These are phyloP conservation scores for Dasyprocta punctata DNA, from an alignment of 2,113 vertebrate genomes.

Conservation along the genomic window DNA sequence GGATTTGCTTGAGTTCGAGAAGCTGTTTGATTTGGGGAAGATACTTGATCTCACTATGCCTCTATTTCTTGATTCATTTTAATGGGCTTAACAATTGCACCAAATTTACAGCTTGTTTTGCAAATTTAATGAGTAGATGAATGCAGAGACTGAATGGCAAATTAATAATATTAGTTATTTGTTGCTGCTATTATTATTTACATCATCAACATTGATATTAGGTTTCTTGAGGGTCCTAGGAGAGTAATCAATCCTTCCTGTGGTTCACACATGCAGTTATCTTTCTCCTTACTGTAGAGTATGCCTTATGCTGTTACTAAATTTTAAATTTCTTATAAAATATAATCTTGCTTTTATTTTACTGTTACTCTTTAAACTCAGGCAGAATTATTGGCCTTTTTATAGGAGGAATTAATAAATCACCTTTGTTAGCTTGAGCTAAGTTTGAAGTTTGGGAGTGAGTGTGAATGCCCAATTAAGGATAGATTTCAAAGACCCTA, in stretches of 20 bases:
- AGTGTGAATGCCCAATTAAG: constrained; percentile 72
- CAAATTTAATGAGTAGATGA: neutral
- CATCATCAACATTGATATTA: neutral
- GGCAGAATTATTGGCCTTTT: neutral
- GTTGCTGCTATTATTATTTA: neutral
- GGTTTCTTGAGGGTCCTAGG: neutral
- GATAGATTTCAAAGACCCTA: constrained; percentile 72
- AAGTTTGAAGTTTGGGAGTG: constrained; percentile 57
- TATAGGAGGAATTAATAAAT: constrained; percentile 42
- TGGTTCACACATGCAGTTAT: neutral
- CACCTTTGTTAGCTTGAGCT: constrained; percentile 52
- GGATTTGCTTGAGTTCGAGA: neutral
- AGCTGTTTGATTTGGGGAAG: neutral
- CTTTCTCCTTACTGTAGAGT: constrained; percentile 48
- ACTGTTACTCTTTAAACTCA: neutral
- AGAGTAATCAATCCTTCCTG: neutral
- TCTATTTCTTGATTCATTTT: neutral
- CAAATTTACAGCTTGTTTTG: neutral
- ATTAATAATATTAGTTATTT: constrained; percentile 8
- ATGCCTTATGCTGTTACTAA: constrained; percentile 6
- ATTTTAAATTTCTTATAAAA: constrained; percentile 25
- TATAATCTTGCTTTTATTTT: constrained; percentile 42
- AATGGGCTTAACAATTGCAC: neutral
- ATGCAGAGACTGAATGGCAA: neutral
- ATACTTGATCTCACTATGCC: neutral